Percentiles rank a stretch among this genome's conserved stretches.
Conservation (phyloP, 2,797 vertebrate species). For the Catharus ustulatus region DNA sequence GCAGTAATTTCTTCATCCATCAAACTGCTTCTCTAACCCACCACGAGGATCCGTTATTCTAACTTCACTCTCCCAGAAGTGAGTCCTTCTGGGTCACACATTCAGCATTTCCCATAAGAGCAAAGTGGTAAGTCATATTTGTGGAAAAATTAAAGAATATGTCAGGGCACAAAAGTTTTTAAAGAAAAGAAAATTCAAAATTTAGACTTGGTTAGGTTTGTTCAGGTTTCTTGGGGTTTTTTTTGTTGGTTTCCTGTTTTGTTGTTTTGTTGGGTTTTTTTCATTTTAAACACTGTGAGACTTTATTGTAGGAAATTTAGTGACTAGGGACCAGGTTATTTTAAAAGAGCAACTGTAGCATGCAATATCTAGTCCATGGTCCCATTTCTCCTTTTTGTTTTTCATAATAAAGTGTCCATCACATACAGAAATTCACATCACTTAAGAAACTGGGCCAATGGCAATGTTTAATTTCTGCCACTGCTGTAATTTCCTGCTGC, state of each 20-base stretch:
- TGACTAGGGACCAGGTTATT: not conserved
- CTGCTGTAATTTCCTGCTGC: not conserved
- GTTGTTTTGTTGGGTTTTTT: not conserved
- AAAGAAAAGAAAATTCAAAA: not conserved
- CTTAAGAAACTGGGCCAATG: not conserved
- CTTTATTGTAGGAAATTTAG: not conserved
- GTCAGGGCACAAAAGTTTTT: not conserved
- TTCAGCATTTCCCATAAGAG: not conserved
- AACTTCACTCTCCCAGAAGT: not conserved
- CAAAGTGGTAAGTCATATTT: not conserved
- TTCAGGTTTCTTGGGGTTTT: not conserved
- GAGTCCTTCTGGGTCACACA: not conserved
- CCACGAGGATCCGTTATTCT: rapidly evolving
- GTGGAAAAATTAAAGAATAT: not conserved
- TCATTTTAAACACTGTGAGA: not conserved
- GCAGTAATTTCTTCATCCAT: not conserved
- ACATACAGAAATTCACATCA: not conserved
- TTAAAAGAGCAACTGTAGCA: not conserved
- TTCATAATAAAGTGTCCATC: not conserved
- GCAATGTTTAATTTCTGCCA: not conserved
- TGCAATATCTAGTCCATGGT: not conserved
- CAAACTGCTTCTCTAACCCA: not conserved
- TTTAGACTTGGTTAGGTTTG: not conserved
- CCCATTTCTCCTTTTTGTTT: not conserved
- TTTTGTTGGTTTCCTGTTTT: not conserved